Conservation (phyloP, 2,888 invertebrate genomes). For the Melinaea marsaeus region DNA sequence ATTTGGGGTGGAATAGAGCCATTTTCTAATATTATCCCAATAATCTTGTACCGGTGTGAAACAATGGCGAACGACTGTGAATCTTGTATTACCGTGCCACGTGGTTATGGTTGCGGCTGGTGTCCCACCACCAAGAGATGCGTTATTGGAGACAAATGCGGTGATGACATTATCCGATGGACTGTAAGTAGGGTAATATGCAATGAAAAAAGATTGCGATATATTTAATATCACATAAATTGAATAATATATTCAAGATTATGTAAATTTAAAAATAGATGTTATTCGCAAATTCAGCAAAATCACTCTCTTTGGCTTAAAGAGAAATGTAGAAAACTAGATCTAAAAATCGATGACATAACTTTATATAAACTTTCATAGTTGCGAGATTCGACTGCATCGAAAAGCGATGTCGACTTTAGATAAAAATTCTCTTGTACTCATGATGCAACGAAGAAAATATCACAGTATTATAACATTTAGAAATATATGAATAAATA, state of each 20-base stretch:
- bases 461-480: no score
- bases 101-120: conserved; percentile 35
- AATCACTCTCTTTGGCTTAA: conserved; percentile 15
- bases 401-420: conserved; percentile 4
- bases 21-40: conserved; percentile 41
- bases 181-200: conserved; percentile 34
- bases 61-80: conserved; percentile 30
- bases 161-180: conserved; percentile 36
- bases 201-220: conserved; percentile 35
- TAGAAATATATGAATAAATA: no score
- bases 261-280: not conserved
- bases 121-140: conserved; percentile 28
- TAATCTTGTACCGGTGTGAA: conserved; percentile 43
- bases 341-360: conserved; percentile 40
- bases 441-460: not conserved
- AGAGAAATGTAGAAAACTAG: conserved; percentile 35
- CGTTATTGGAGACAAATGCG: conserved; percentile 33
- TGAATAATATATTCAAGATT: no score
- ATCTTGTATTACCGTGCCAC: conserved; percentile 26
- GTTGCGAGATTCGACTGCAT: not conserved
- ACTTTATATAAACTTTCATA: conserved; percentile 36
- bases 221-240: conserved; percentile 12
- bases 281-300: not conserved
- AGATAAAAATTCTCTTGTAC: conserved; percentile 13
- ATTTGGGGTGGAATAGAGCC: conserved; percentile 43